Conservation (phyloP, 1,140 invertebrate genomes). For the Cyphomyrmex costatus region DNA sequence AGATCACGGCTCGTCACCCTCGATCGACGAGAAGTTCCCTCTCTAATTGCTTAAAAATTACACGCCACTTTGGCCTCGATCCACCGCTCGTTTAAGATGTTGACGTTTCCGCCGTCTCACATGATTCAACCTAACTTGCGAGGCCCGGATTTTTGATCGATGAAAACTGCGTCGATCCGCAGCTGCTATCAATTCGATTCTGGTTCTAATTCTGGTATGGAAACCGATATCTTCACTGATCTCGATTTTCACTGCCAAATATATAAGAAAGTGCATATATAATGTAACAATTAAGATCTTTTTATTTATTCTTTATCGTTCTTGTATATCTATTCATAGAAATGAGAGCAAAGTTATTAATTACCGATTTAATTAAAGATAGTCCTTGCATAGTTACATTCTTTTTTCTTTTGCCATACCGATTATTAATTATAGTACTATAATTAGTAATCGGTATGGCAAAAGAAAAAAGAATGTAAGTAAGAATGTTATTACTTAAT, state of each 20-base stretch:
- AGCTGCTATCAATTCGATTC: slow-evolving; percentile 17
- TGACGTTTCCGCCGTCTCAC: slow-evolving; percentile 42
- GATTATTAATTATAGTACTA: too few species aligned
- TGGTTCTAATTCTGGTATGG: background rate
- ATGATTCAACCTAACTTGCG: slow-evolving; percentile 26
- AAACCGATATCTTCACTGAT: background rate
- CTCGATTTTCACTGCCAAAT: background rate
- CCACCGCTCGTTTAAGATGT: slow-evolving; percentile 32
- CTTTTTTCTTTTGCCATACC: background rate
- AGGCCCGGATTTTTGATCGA: slow-evolving; percentile 33
- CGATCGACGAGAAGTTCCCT: slow-evolving; percentile 43
- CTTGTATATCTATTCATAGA: background rate
- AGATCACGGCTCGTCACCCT: slow-evolving; percentile 44
- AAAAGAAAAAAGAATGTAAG: too few species aligned
- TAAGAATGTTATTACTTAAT: too few species aligned
- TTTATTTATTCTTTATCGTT: background rate
- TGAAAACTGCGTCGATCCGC: slow-evolving; percentile 7
- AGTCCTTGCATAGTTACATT: background rate
- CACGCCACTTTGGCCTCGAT: slow-evolving; percentile 74
- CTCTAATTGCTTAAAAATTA: slow-evolving; percentile 83
- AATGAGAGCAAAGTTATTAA: background rate
- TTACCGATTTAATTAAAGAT: background rate
- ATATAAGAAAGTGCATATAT: background rate
- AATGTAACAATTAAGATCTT: background rate
- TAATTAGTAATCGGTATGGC: too few species aligned